phyloP scores from a whole-genome alignment of 92 coral and sea anemone genomes.

The Phymanthus crucifer region DNA sequence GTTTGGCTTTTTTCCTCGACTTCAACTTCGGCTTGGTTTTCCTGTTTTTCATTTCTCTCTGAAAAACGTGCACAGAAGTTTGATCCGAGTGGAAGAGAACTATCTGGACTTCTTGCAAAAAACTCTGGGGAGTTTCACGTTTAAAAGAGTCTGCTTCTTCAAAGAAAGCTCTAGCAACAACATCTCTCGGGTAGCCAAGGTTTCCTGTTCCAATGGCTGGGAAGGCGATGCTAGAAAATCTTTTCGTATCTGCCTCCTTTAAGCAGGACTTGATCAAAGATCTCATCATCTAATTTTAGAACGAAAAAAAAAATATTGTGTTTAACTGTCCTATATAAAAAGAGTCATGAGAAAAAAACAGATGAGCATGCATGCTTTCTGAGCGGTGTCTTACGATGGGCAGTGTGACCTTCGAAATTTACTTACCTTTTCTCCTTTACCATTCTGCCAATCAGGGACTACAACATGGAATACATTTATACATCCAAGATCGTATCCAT shows the following conservation, averaged over 20 bases:
- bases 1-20: neutral
- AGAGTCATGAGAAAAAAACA: no score
- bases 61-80: conserved; percentile 49
- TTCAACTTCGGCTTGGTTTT: conserved; percentile 18
- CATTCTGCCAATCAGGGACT: conserved; percentile 42
- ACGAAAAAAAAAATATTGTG: neutral
- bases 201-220: conserved; percentile 91
- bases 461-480: conserved; percentile 49
- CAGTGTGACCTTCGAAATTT: neutral
- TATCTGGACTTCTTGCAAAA: conserved; percentile 55
- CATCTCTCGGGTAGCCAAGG: conserved; percentile 58
- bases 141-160: conserved; percentile 60
- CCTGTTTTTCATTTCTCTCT: conserved; percentile 35
- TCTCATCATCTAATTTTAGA: conserved; percentile 24
- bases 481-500: conserved; percentile 51
- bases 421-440: conserved; percentile 49
- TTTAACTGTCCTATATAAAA: no score
- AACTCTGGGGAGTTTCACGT: conserved; percentile 35
- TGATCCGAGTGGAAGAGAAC: conserved; percentile 66
- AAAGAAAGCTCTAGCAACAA: conserved; percentile 65
- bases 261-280: conserved; percentile 53
- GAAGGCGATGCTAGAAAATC: conserved; percentile 63
- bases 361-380: no score
- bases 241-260: conserved; percentile 48
- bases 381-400: neutral